These are phyloP conservation scores for Cheirogaleus major DNA, from an alignment of 2,797 vertebrate genomes.

Conservation along the genomic window DNA sequence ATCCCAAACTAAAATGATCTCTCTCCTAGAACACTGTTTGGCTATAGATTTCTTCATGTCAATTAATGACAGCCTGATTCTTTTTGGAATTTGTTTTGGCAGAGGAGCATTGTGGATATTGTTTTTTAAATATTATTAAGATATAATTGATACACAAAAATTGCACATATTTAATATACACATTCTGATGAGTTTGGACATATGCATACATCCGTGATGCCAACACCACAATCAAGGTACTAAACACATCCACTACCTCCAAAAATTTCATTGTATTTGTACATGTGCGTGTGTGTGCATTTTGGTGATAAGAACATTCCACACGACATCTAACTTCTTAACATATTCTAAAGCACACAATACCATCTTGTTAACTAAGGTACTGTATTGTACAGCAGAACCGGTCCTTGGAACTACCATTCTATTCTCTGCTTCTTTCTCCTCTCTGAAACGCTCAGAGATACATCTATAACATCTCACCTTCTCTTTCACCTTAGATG, in stretches of 20 bases:
- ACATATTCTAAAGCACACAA: not conserved
- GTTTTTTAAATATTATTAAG: no score
- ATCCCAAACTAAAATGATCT: not conserved
- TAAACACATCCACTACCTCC: no score
- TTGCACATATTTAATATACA: not conserved
- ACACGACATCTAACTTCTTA: not conserved
- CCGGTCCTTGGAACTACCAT: not conserved
- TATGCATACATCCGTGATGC: not conserved
- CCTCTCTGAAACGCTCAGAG: not conserved
- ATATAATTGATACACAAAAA: not conserved
- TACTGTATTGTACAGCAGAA: not conserved
- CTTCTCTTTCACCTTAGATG: not conserved
- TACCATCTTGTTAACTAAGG: no score
- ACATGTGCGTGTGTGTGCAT: not conserved
- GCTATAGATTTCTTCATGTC: not conserved
- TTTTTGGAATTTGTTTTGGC: not conserved
- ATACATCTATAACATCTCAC: not conserved
- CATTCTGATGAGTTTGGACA: not conserved
- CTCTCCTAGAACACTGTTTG: not conserved
- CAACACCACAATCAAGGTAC: not conserved
- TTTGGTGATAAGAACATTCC: no score
- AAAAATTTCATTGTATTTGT: not conserved
- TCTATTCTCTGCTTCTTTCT: not conserved
- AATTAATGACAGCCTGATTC: not conserved
- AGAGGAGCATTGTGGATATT: no score